Percentiles rank a stretch among this genome's conserved stretches.
Conservation (phyloP, 2,113 vertebrate species). For the Corythoichthys haematopterus region DNA sequence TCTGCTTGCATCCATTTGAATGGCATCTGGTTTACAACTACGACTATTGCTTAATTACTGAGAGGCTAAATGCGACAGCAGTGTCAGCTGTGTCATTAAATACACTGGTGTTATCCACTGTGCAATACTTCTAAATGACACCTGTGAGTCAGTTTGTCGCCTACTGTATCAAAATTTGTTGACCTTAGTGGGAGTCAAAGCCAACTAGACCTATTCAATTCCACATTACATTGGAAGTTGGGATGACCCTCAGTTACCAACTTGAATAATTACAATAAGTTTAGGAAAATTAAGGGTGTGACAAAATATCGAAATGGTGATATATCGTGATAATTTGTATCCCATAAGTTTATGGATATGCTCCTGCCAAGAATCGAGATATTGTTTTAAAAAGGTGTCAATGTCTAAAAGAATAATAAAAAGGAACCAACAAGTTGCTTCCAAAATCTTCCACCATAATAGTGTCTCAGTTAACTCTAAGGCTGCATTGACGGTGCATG, state of each 20-base stretch:
- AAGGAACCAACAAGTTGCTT: too few species aligned
- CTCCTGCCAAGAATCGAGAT: too few species aligned
- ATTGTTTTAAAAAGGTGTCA: too few species aligned
- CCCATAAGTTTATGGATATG: too few species aligned
- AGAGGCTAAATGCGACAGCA: not conserved
- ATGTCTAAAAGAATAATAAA: too few species aligned
- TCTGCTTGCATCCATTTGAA: conserved; percentile 8
- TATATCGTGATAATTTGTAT: too few species aligned
- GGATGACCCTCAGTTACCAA: not conserved
- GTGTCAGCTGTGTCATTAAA: not conserved
- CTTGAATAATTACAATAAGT: not conserved
- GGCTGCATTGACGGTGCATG: too few species aligned
- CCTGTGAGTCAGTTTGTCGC: not conserved
- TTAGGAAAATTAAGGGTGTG: not conserved
- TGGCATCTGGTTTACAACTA: not conserved
- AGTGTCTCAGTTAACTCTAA: too few species aligned
- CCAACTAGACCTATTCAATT: not conserved
- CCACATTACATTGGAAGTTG: not conserved
- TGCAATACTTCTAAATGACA: not conserved
- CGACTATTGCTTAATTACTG: not conserved
- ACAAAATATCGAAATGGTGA: too few species aligned
- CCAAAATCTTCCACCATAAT: too few species aligned
- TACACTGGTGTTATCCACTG: not conserved
- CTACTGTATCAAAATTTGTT: not conserved
- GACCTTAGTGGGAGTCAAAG: not conserved